Evolutionary conservation across 1,140 invertebrate genomes (phyloP), one percentile per base, ranked within the genome.

Genomic region (Battus philenor): DNA sequence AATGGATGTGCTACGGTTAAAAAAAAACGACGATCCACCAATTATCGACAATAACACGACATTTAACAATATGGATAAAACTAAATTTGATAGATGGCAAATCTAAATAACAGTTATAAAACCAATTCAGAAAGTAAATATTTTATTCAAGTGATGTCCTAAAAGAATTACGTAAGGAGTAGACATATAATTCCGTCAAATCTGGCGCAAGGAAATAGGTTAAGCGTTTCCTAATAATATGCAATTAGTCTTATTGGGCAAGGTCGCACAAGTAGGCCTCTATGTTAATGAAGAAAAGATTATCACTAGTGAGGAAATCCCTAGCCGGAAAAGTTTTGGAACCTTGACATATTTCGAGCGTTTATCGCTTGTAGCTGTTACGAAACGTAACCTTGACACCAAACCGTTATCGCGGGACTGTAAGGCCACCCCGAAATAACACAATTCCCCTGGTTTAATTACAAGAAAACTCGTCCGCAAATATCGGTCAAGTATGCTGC

Each of bases 401-500:
- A 79, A 73, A 82, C 58, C 61, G 64, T 74, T 82, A 84, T 82
- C 80, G 74, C 65, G 66, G 68, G 71, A 70, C 75, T 63, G 67
- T 61, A 74, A 70, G 77, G 72, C 72, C 70, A 73, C 68, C 50
- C 60, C 72, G 62, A 84, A 82, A 84, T 84, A 84, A 68, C 59
- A 54, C 61, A 29, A 29, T 57, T 46, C 50, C 61, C 62, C 54
- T 68, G 64, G 58, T 57, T 62, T 62, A 69, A 68, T 73, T 67
- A 54, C 60, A 51, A 48, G 58, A 59, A 60, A 51, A 59, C 58
- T 48, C 49, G 55, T 65, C 57, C 56, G 50, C 58, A 59, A 77
- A 82, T 71, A 81, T 82, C 80, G 80, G 80, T 82, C 80, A 85
- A 85, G 78, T 74, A 82, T 72, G 64, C 41, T 43, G 46, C 43